Evolutionary conservation across 1,140 invertebrate species (phyloP), one percentile per base, ranked within the genome.

Genomic region (Prorops nasuta): DNA sequence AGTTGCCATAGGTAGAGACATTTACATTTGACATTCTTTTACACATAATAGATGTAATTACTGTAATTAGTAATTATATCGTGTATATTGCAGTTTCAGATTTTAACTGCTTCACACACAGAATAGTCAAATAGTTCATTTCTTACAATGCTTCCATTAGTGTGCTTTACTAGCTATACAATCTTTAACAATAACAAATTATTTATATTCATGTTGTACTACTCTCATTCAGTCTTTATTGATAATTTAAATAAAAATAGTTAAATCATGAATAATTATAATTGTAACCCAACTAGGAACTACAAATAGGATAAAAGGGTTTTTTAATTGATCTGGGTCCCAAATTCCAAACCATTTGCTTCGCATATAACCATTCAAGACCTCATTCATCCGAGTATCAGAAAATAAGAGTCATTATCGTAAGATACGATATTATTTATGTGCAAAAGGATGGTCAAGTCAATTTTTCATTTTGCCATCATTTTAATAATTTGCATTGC

Each of bases 211-310:
- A 56, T 57, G 54, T 68, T 69, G 65, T 66, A 69, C 62, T 69
- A 64, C 58, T 45, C 57, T 54, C 64, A 66, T 71, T 76, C 72
- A 76, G 74, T 75, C 74, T 76, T 76, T 56, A 58, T 61, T 54
- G 57, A 58, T 66, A 66, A 67, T 69, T 60, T 66, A 72, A 59
- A 59, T 43, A 49, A 63, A 62, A 58, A 34, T 59, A 54, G 49
- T 60, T 54, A 66, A 60, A 64, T 60, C 16, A 53, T 42, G 48
- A 34, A 49, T 38, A 35, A 49, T 45, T 24, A 37, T 16, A 31
- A 54, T 34, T 15, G 16, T 54, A 64, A 51, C 54, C n/a, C 40
- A 70, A 61, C 51, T 66, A 68, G 64, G 63, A 69, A 70, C 66
- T 71, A 56, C 55, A 58, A 55, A 48, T 50, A 56, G 51, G 51